Conservation (phyloP, 2,888 invertebrate species). For the Eledona agricola region DNA sequence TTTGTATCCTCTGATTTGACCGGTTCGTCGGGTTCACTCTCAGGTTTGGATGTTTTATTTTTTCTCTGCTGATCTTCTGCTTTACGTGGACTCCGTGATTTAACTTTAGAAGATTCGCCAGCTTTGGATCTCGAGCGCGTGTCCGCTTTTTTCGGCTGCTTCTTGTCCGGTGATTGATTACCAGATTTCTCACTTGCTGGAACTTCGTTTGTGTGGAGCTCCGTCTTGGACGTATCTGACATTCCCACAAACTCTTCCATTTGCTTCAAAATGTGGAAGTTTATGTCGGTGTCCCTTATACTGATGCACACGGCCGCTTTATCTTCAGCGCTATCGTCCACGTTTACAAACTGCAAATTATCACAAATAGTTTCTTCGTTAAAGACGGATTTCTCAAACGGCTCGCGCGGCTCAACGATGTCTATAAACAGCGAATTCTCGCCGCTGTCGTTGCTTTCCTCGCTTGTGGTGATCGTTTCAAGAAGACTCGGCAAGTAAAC, state of each 20-base stretch:
- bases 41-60: too few species aligned
- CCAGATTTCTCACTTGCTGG: too few species aligned
- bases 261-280: constrained; percentile 34
- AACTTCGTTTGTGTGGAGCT: constrained; percentile 1
- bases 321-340: too few species aligned
- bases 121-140: too few species aligned
- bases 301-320: constrained; percentile 30
- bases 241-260: constrained; percentile 34
- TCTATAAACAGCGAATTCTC: constrained; percentile 39
- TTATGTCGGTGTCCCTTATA: constrained; percentile 33
- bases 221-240: neutral
- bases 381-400: constrained; percentile 16
- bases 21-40: too few species aligned
- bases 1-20: too few species aligned
- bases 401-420: constrained; percentile 1
- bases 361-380: constrained; percentile 40
- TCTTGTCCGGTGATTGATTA: neutral
- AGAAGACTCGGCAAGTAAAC: constrained; percentile 29
- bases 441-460: constrained; percentile 43
- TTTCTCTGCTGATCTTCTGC: too few species aligned
- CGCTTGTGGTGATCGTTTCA: constrained; percentile 31
- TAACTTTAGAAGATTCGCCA: too few species aligned
- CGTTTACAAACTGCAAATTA: constrained; percentile 29
- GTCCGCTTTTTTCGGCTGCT: too few species aligned
- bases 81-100: too few species aligned